Evolutionary conservation across 1,140 invertebrate genomes (phyloP), one percentile per base, ranked within the genome.

Genomic region (Gryllus bimaculatus): DNA sequence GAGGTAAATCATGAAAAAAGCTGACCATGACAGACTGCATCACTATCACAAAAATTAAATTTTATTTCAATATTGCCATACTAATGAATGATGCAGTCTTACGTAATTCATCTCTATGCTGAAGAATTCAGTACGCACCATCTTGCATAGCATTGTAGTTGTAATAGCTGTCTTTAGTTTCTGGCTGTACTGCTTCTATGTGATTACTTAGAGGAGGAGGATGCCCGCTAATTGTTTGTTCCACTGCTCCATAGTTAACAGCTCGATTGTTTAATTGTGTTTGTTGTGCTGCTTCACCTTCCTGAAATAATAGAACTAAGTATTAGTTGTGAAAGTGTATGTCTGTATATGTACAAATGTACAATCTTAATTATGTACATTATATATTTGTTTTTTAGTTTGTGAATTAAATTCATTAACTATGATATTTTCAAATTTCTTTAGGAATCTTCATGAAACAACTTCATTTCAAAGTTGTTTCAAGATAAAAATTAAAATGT

Each of bases 151-250:
- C 87, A 49, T 89, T 89, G 76, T 89, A 88, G 82, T 87, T 83
- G 79, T 88, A 88, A 80, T 81, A 81, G 78, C 87, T 84, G 79
- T 88, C 86, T 79, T 88, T 86, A n/a, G 89, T 83, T 75, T 88
- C 87, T 0, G 90, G 90, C 83, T 91, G 90, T 8, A 90, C 87
- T 12, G 88, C 85, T 84, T 91, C 89, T 79, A 81, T 76, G 49
- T 81, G 80, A 75, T 81, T 81, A n/a, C 75, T 81, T 48, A 78
- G 78, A 10, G 81, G 79, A 7, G 82, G 78, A 82, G 78, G 82
- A 48, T 81, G 81, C 48, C 80, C 83, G 1, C 83, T 82, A 8
- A 86, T 85, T 26, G 82, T 81, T 26, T 83, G 78, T 85, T 82
- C 85, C 47, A 86, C 83, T 13, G 85, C 81, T 47, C 85, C 85